phyloP scores from a whole-genome alignment of 2,113 vertebrate genomes.

The Paraplagusia blochii region DNA sequence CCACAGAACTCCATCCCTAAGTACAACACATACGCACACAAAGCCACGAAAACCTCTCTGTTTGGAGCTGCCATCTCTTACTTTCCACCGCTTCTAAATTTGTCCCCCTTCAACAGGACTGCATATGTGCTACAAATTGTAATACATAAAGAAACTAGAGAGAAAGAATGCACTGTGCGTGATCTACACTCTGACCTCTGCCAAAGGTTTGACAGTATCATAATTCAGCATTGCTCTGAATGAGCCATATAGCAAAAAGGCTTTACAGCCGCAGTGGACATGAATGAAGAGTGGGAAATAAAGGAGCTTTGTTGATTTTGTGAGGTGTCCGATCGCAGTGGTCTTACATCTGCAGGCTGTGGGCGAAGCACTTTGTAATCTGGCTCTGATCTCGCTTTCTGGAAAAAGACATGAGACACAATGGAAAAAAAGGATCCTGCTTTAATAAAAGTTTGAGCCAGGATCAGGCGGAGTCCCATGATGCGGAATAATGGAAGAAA shows the following conservation, averaged over 20 bases:
- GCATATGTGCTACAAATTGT: slow-evolving; percentile 54
- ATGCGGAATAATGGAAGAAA: slow-evolving; percentile 29
- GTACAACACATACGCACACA: slow-evolving; percentile 24
- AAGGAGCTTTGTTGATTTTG: slow-evolving; percentile 43
- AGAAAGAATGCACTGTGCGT: background rate
- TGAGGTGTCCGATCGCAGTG: slow-evolving; percentile 42
- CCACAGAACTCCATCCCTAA: slow-evolving; percentile 25
- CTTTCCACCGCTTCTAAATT: slow-evolving; percentile 3
- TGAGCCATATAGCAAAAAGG: background rate
- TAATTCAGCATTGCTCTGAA: slow-evolving; percentile 10
- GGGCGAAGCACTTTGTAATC: slow-evolving; percentile 93
- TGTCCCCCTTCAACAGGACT: background rate
- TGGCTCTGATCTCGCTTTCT: slow-evolving; percentile 96
- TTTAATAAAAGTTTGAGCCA: slow-evolving; percentile 29
- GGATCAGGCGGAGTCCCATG: slow-evolving; percentile 18
- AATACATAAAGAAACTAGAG: slow-evolving; percentile 18
- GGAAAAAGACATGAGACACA: slow-evolving; percentile 52
- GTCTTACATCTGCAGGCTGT: slow-evolving; percentile 90
- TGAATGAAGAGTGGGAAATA: slow-evolving; percentile 24
- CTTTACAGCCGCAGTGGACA: background rate
- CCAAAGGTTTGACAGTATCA: slow-evolving; percentile 24
- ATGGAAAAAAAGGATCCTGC: slow-evolving; percentile 29
- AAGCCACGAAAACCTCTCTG: background rate
- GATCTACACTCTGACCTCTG: slow-evolving; percentile 1
- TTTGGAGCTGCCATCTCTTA: background rate